phyloP scores from a whole-genome alignment of 2,888 invertebrate species.

The Drepanosiphum platanoidis region DNA sequence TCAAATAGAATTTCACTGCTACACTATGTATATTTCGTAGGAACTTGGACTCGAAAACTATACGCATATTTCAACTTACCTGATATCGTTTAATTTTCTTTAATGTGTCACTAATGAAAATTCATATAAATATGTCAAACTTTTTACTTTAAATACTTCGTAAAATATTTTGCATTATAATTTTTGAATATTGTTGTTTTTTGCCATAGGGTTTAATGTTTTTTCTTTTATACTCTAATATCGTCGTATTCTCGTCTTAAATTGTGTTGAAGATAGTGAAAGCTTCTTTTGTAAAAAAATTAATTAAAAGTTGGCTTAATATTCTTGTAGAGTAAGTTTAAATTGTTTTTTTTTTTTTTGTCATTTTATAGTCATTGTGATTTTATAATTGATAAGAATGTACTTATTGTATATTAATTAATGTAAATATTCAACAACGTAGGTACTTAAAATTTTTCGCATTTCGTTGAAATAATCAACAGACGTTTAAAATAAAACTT shows the following conservation, averaged over 20 bases:
- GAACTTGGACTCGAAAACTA: not conserved
- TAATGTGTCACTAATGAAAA: slow-evolving; percentile 20
- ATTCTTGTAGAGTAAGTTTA: not conserved
- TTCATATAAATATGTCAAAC: slow-evolving; percentile 10
- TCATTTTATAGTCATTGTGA: not conserved
- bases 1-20: not conserved
- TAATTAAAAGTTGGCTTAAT: not conserved
- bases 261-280: not conserved
- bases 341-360: slow-evolving; percentile 1
- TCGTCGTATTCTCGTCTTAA: not conserved
- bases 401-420: not conserved
- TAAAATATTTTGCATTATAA: slow-evolving; percentile 7
- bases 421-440: not conserved
- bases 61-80: not conserved
- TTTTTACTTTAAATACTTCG: not conserved
- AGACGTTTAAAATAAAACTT: not conserved
- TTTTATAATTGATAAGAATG: slow-evolving; percentile 7
- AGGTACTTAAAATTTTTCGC: not conserved
- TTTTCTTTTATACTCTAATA: slow-evolving; percentile 3
- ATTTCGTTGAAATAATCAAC: not conserved
- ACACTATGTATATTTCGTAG: not conserved
- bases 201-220: not conserved
- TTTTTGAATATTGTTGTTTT: not conserved
- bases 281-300: not conserved
- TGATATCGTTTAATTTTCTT: slow-evolving; percentile 1